Base-by-base conservation (phyloP, 2,797 vertebrate species). In the Spinibarbus caldwelli region DNA sequence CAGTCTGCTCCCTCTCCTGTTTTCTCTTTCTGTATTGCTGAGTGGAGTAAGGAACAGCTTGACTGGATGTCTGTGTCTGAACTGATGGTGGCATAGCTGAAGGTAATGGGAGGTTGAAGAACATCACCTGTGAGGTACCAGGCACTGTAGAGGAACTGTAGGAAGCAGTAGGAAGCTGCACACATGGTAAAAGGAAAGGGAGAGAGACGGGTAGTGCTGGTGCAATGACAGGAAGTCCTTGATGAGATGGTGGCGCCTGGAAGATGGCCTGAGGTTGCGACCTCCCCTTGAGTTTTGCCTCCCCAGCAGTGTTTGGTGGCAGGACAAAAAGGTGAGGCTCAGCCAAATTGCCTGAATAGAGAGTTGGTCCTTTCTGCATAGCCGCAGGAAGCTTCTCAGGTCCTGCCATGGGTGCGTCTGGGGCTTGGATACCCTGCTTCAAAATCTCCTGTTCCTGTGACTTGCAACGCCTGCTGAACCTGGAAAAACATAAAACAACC, bases 1-100 rank as follows among this genome's bases (percentile, higher is more conserved):
- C 68, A 71, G 41, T 71, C 23, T 17, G 11, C 38, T 45, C 68
- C 23, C 41, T 71, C 68, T 12, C n/a, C 41, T 45, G 68, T 71
- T 45, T 45, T 71, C 68, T 26, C 68, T 45, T 71, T n/a, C 68
- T 71, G 36, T n/a, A 38, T 23, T 5, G 19, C 41, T 71, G 23
- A 15, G 41, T 45, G 34, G 34, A 36, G 34, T 36, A 36, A 36
- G 68, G 41, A 26, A 71, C 68, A 26, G 23, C n/a, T 45, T 71
- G 68, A 45, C 68, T 43, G 38, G 23, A 71, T 43, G 38, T 43
- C 38, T 71, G 68, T 43, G 68, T 71, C 68, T 45, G 38, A 71
- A 5, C 68, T 8, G 68, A 45, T 71, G 68, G 41, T 71, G 59
- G 19, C 12, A 62, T 15, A 62, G 68, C 23, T 41, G 23, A 43